phyloP scores from a whole-genome alignment of 64 coral and sea anemone genomes.

The Dendrophyllia cribrosa region DNA sequence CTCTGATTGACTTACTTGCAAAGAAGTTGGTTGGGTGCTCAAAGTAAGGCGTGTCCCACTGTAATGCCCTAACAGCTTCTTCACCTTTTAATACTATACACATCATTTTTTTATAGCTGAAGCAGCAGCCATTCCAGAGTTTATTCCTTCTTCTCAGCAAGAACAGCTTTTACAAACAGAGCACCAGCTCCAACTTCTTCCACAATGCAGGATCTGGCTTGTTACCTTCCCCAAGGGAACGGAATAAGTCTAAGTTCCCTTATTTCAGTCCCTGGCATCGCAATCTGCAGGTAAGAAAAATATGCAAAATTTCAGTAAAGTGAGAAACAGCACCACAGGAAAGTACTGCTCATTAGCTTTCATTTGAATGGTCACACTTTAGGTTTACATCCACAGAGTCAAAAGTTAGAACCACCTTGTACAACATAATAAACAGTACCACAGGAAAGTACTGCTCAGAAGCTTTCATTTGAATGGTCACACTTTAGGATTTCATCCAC shows the following conservation, averaged over 20 bases:
- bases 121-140: not conserved
- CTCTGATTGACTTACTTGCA: too few species aligned
- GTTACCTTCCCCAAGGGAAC: slow-evolving; percentile 41
- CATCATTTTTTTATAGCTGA: not conserved
- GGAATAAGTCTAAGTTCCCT: slow-evolving; percentile 80
- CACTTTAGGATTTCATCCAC: too few species aligned
- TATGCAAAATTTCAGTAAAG: too few species aligned
- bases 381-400: too few species aligned
- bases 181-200: not conserved
- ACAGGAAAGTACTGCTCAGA: too few species aligned
- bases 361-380: too few species aligned
- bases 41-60: not conserved
- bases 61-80: not conserved
- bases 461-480: too few species aligned
- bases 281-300: slow-evolving; percentile 66
- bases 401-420: too few species aligned
- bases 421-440: too few species aligned
- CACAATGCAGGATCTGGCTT: not conserved
- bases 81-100: not conserved
- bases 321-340: not conserved
- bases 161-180: not conserved
- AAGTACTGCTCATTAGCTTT: too few species aligned
- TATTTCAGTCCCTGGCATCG: slow-evolving; percentile 89
- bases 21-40: too few species aligned
- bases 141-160: slow-evolving; percentile 5